These are phyloP conservation scores for Agrotis puta DNA, from an alignment of 2,888 invertebrate genomes.

Conservation along the genomic window DNA sequence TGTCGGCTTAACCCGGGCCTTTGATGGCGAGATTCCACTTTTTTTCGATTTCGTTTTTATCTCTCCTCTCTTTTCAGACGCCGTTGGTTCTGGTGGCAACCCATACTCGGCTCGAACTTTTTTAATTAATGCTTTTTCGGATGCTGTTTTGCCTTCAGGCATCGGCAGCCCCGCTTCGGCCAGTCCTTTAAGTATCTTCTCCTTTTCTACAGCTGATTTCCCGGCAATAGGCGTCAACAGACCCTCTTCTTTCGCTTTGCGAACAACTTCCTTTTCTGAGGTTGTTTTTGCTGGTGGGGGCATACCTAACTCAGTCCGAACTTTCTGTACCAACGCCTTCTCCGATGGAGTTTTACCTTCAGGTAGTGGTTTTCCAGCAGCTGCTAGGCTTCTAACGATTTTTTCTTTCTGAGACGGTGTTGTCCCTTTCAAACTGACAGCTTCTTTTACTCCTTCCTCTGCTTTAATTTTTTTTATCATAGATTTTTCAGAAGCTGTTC, in stretches of 20 bases:
- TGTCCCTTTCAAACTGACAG: constrained; percentile 33
- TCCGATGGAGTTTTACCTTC: constrained; percentile 47
- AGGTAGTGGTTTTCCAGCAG: constrained; percentile 36
- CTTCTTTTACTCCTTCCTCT: not conserved
- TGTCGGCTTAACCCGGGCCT: constrained; percentile 63
- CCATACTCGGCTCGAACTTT: constrained; percentile 68
- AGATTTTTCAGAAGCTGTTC: constrained; percentile 63
- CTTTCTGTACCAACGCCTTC: constrained; percentile 31
- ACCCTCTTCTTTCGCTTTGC: constrained; percentile 72
- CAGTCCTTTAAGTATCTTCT: constrained; percentile 73
- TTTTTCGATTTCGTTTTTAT: constrained; percentile 72
- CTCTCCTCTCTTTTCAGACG: constrained; percentile 71
- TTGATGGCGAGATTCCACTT: constrained; percentile 63
- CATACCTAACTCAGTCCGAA: constrained; percentile 63
- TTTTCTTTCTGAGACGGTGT: constrained; percentile 35
- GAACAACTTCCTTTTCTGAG: constrained; percentile 69
- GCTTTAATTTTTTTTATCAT: constrained; percentile 25
- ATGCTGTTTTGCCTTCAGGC: constrained; percentile 73
- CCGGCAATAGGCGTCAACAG: constrained; percentile 73
- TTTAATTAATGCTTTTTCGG: constrained; percentile 73
- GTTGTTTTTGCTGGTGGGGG: constrained; percentile 67
- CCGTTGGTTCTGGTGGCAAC: constrained; percentile 66
- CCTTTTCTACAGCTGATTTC: constrained; percentile 70
- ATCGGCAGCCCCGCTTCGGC: constrained; percentile 73
- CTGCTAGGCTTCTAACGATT: constrained; percentile 7